Evolutionary conservation across 2,797 vertebrate genomes (phyloP), one percentile per base, ranked within the genome.

Genomic region (Sebastes steindachneri): DNA sequence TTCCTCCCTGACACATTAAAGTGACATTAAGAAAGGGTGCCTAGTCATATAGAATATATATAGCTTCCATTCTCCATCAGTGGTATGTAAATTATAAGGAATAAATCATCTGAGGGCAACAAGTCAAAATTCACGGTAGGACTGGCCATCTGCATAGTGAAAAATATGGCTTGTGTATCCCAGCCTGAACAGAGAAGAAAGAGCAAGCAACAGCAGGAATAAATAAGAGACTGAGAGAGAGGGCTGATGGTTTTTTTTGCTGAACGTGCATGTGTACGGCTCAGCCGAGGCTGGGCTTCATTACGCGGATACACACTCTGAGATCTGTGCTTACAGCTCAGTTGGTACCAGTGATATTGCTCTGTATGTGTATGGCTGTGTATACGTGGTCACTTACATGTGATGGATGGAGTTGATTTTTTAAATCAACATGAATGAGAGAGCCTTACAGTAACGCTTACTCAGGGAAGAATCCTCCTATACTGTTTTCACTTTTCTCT

Each of bases 211-310:
- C 58, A 66, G 63, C 72, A 84, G 33, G 51, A 77, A 81, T 76
- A 71, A 76, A 76, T 65, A 73, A 74, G 51, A 21, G 37, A 37
- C 64, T 28, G 66, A 69, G 57, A 12, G 14, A 26, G 72, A 63
- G 68, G 26, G 65, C 59, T 73, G 78, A 77, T 78, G 59, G 4
- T 6, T 1, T 68, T 87, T 86, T 87, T 86, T 88, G 89, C 89
- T 89, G 91, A 90, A 51, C 29, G 9, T 45, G 81, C 77, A 83
- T 76, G 45, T 60, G 45, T 60, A 15, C 83, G 73, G 75, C 70
- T 19, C 86, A 90, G 73, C 54, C 83, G 93, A 90, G 82, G 88
- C 89, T 89, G 81, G 88, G 72, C 66, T 89, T 93, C 82, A 88
- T 92, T 87, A 79, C 88, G 75, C 86, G 89, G 69, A 80, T 85